Evolutionary conservation across 2,113 vertebrate species (phyloP).

Genomic region (Hirundichthys speculiger): DNA sequence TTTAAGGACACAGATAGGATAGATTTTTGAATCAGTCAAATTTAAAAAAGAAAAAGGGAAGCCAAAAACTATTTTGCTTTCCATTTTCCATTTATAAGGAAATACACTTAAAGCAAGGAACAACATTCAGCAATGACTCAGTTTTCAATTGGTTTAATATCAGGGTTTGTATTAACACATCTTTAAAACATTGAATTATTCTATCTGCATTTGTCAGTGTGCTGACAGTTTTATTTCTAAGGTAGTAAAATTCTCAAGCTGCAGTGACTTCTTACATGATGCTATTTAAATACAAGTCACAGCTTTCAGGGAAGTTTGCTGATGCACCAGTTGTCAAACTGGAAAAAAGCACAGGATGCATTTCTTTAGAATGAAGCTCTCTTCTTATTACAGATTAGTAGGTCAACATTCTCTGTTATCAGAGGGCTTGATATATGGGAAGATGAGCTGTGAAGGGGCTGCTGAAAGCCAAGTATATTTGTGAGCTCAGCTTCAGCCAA

Average conservation of each 20-base stretch:
- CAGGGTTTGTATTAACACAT: too few relatives aligned
- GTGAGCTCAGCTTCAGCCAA: constrained; percentile 69
- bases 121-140: too few relatives aligned
- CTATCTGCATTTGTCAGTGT: neutral
- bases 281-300: constrained; percentile 1
- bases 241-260: too few relatives aligned
- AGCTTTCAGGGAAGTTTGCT: constrained; percentile 18
- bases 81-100: too few relatives aligned
- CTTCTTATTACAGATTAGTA: constrained; percentile 78
- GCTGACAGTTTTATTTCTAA: neutral
- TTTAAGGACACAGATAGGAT: too few relatives aligned
- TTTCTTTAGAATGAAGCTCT: constrained; percentile 55
- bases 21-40: too few relatives aligned
- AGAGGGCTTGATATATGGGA: constrained; percentile 68
- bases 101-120: too few relatives aligned
- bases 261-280: neutral
- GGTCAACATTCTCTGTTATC: constrained; percentile 72
- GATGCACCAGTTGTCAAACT: constrained; percentile 44
- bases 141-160: too few relatives aligned
- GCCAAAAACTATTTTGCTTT: too few relatives aligned
- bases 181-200: too few relatives aligned
- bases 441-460: constrained; percentile 50
- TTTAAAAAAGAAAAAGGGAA: too few relatives aligned
- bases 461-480: constrained; percentile 74
- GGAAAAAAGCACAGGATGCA: constrained; percentile 11